A percentile compares a stretch with the other conserved stretches of the same genome.
Evolutionary conservation across 2,797 vertebrate genomes (phyloP).

Genomic region (Xerus rutilus): DNA sequence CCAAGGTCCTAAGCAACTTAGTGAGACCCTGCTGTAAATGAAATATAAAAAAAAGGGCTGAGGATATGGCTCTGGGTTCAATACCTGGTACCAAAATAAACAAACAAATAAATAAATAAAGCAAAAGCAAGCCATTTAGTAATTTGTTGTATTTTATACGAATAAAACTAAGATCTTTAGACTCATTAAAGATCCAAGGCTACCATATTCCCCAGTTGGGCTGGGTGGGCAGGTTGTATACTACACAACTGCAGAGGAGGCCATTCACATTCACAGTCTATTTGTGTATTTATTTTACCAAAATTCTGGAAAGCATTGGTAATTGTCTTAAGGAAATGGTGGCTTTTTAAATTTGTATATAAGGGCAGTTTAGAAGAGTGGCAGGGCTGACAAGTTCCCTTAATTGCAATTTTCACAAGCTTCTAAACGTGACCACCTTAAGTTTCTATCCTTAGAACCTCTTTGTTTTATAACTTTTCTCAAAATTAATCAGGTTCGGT

Average conservation of each 20-base stretch:
- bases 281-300: background rate
- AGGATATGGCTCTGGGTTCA: too few relatives aligned
- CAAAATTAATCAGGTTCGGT: background rate
- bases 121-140: background rate
- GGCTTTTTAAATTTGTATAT: slow-evolving; percentile 5
- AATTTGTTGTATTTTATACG: slow-evolving; percentile 7
- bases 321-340: background rate
- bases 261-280: background rate
- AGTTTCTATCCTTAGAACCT: background rate
- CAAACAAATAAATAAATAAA: too few relatives aligned
- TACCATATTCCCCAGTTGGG: too few relatives aligned
- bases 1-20: too few relatives aligned
- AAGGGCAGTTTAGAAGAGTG: background rate
- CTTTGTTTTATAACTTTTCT: background rate
- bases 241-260: background rate
- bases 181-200: background rate
- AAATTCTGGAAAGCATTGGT: background rate
- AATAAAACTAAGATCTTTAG: background rate
- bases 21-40: too few relatives aligned
- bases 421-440: background rate
- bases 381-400: background rate
- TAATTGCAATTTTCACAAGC: background rate
- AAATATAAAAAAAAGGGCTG: too few relatives aligned
- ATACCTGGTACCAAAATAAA: too few relatives aligned
- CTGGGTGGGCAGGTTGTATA: background rate